Conservation (phyloP, 1,140 invertebrate genomes). For the Laupala kohalensis region DNA sequence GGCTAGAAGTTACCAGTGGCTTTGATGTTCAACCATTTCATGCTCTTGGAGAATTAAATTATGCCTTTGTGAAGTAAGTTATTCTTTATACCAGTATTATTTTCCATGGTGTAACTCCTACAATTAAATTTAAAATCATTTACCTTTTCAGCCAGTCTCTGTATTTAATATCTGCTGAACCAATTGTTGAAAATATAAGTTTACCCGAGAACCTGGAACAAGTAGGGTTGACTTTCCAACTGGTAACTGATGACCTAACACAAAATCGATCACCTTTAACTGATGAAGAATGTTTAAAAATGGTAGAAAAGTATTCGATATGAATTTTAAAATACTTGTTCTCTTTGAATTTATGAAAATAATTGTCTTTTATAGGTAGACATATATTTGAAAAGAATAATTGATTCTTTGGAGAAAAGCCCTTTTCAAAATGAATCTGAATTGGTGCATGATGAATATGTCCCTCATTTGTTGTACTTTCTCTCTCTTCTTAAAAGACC, state of each 20-base stretch:
- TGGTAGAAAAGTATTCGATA: background rate
- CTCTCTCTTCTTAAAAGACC: slow-evolving; percentile 37
- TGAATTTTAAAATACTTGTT: background rate
- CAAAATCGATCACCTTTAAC: background rate
- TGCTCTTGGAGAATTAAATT: slow-evolving; percentile 22
- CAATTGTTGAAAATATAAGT: background rate
- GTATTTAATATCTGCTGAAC: background rate
- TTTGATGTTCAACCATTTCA: slow-evolving; percentile 23
- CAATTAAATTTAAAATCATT: background rate
- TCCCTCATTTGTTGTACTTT: slow-evolving; percentile 30
- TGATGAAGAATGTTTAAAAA: background rate
- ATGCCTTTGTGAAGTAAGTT: slow-evolving; percentile 20
- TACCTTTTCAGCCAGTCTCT: background rate
- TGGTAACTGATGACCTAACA: background rate
- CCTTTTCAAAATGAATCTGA: slow-evolving; percentile 24
- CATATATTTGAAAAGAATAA: background rate
- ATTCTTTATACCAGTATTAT: too few relatives aligned
- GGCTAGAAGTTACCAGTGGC: slow-evolving; percentile 15
- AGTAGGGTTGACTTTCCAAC: background rate
- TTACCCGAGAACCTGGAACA: background rate
- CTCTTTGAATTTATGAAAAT: background rate
- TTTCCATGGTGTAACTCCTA: background rate
- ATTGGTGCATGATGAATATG: slow-evolving; percentile 30
- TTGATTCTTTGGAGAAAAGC: slow-evolving; percentile 21
- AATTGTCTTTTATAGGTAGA: slow-evolving; percentile 15